A percentile compares a stretch with the other conserved stretches of the same genome.
Conservation (phyloP, 1,140 invertebrate genomes). For the Camponotus pennsylvanicus region DNA sequence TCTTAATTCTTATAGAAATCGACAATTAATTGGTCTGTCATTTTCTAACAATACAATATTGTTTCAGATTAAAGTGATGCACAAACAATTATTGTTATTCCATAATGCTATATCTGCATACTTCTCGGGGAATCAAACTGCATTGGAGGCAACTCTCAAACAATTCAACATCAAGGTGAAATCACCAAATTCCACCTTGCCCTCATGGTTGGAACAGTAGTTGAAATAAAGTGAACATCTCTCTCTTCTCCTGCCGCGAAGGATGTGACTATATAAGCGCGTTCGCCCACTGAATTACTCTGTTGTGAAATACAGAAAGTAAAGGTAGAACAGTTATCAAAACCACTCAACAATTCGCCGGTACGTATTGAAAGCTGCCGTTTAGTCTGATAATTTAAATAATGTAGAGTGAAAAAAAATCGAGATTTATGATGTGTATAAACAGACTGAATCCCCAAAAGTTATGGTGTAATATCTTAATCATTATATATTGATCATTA, state of each 20-base stretch:
- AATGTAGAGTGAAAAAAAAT: conserved; percentile 32
- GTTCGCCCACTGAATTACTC: conserved; percentile 58
- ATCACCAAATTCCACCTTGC: conserved; percentile 90
- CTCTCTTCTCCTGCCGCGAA: background rate
- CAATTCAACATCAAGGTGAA: conserved; percentile 97
- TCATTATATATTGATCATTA: conserved; percentile 43
- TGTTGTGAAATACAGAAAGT: conserved; percentile 36
- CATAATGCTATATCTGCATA: conserved; percentile 98
- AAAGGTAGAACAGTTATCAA: conserved; percentile 62
- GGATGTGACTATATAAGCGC: conserved; percentile 48
- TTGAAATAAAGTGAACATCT: conserved; percentile 58
- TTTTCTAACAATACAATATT: conserved; percentile 62
- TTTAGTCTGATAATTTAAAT: conserved; percentile 60
- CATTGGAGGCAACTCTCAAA: conserved; percentile 97
- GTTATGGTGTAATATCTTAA: conserved; percentile 40
- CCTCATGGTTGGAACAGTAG: conserved; percentile 93
- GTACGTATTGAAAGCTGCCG: conserved; percentile 53
- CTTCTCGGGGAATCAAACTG: conserved; percentile 97
- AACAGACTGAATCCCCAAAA: conserved; percentile 65
- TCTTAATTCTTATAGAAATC: conserved; percentile 38
- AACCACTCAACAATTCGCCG: conserved; percentile 34
- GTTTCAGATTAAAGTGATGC: conserved; percentile 98
- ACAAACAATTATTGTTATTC: conserved; percentile 97
- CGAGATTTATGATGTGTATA: conserved; percentile 58
- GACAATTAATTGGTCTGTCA: background rate